A percentile compares a stretch with the other conserved stretches of the same genome.
These are phyloP conservation scores for Xylocampa areola DNA, from an alignment of 2,888 invertebrate genomes.

Conservation along the genomic window DNA sequence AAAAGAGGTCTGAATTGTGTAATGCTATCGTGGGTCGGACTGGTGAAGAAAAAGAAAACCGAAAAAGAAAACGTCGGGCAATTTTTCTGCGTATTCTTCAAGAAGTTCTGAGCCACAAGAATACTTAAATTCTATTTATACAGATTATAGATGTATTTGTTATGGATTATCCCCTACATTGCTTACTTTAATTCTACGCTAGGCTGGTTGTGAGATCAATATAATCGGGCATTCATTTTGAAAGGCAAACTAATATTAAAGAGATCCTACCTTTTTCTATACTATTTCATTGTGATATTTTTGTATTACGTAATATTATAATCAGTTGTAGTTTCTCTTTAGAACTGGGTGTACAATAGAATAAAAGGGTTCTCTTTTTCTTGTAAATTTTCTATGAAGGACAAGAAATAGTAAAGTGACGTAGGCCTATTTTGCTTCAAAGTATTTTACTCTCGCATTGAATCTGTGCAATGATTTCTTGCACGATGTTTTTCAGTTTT, in stretches of 20 bases:
- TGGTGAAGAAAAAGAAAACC: slow-evolving; percentile 69
- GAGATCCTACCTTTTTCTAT: not conserved
- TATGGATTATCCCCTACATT: slow-evolving; percentile 12
- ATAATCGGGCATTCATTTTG: slow-evolving; percentile 18
- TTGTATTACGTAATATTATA: too few relatives aligned
- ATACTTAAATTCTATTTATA: slow-evolving; percentile 1
- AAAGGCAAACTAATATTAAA: too few relatives aligned
- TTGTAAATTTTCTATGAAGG: not conserved
- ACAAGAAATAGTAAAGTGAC: not conserved
- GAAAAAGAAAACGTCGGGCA: slow-evolving; percentile 35
- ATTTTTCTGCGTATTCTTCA: slow-evolving; percentile 41
- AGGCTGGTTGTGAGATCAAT: slow-evolving; percentile 18
- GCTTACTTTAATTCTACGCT: slow-evolving; percentile 23
- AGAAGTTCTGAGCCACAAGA: slow-evolving; percentile 24
- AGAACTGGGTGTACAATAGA: too few relatives aligned
- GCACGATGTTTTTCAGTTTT: slow-evolving; percentile 35
- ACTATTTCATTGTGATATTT: too few relatives aligned
- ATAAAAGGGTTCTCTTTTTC: not conserved
- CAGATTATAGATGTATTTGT: slow-evolving; percentile 17
- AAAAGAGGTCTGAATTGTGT: slow-evolving; percentile 80
- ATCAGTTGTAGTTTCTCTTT: too few relatives aligned
- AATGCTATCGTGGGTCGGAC: slow-evolving; percentile 71
- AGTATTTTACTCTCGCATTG: slow-evolving; percentile 12
- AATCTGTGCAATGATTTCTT: slow-evolving; percentile 34
- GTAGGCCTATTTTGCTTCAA: slow-evolving; percentile 3